Base-by-base conservation (phyloP, 2,888 invertebrate genomes). In the Drosophila affinis region DNA sequence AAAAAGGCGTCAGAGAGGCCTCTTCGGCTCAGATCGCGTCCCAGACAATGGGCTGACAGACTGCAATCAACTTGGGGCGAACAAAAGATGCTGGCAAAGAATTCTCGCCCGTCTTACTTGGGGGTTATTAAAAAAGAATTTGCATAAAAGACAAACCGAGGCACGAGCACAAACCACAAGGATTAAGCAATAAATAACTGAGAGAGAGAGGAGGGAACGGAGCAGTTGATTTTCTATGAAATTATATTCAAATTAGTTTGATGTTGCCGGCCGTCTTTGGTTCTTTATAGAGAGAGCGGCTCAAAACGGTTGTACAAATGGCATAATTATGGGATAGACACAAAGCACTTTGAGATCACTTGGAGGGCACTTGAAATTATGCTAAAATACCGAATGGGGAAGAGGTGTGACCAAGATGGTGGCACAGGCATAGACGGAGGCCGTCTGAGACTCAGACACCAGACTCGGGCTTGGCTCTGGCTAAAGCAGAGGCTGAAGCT, bases 71-170 rank as follows among this genome's bases (percentile, higher is more conserved):
- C 62, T 59, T 46, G 52, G 44, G 18, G 69, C 34, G 60, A 60
- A 72, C 72, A 72, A 72, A 72, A 61, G 74, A 55, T 10, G 56
- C 59, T 56, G 54, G 10, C 56, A 17, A 45, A 68, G 67, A 57
- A 62, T 62, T 52, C 39, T n/a, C 29, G 29, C 29, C 24, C 63
- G 52, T 34, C 39, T 24, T n/a, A n/a, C 39, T 7, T 6, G 58
- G 32, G 32, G 78, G 90, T 86, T 90, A 89, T 89, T 89, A 90
- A 89, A 89, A 89, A 82, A 86, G 75, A 82, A 89, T 89, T 89
- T 89, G 89, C 89, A 89, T 89, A 90, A 86, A 75, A 82, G 60
- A 72, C 57, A 62, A 69, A 54, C 55, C 68, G 59, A 17, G 75
- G 79, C 86, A 86, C 81, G 83, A 85, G 87, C 18, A 34, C 34